Evolutionary conservation across 2,888 invertebrate genomes (phyloP).

Genomic region (Rugalucina vietnamica): DNA sequence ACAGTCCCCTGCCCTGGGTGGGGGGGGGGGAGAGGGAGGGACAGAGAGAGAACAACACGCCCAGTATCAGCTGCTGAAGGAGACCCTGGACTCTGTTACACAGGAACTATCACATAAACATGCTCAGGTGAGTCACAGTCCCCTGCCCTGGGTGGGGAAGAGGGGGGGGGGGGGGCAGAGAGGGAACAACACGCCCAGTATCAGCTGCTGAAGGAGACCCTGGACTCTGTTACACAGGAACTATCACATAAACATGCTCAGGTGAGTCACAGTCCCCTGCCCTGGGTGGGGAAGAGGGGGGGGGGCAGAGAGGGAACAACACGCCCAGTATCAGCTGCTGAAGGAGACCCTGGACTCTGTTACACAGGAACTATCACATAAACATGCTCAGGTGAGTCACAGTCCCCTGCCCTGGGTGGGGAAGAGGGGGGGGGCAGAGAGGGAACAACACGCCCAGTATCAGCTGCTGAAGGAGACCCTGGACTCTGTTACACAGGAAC

Average conservation of each 20-base stretch:
- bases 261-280: conserved; percentile 50
- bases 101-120: conserved; percentile 70
- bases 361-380: conserved; percentile 70
- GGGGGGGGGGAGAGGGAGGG: no score
- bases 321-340: conserved; percentile 75
- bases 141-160: no score
- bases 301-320: conserved; percentile 72
- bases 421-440: conserved; percentile 72
- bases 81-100: conserved; percentile 71
- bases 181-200: conserved; percentile 75
- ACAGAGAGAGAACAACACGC: conserved; percentile 73
- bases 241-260: conserved; percentile 70
- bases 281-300: no score
- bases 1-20: neutral
- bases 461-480: conserved; percentile 76
- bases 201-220: conserved; percentile 74
- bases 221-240: conserved; percentile 70
- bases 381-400: conserved; percentile 67
- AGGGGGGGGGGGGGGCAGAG: no score
- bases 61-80: conserved; percentile 76
- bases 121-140: conserved; percentile 62
- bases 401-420: neutral
- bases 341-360: conserved; percentile 74
- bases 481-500: conserved; percentile 69
- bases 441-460: conserved; percentile 75